Evolutionary conservation across 2,888 invertebrate genomes (phyloP).

Genomic region (Nomada ferruginata): DNA sequence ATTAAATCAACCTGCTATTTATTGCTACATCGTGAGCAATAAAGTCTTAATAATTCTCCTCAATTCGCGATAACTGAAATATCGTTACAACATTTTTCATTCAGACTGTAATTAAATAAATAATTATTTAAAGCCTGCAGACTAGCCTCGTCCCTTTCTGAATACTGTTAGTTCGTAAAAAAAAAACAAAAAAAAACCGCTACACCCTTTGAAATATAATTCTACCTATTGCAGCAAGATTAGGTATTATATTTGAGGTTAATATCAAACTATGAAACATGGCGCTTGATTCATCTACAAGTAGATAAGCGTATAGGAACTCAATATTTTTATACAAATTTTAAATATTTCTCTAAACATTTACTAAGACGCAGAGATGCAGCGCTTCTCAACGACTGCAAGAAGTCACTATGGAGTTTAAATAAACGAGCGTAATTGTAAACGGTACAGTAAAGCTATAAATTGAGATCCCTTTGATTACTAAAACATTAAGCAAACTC

Average conservation of each 20-base stretch:
- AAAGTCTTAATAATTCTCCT: conserved; percentile 38
- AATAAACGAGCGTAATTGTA: not conserved
- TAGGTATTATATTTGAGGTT: conserved; percentile 10
- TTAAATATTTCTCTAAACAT: not conserved
- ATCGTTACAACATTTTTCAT: not conserved
- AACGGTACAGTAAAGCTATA: conserved; percentile 17
- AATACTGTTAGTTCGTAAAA: not conserved
- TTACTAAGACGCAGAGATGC: not conserved
- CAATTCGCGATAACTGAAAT: conserved; percentile 27
- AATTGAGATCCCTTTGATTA: conserved; percentile 15
- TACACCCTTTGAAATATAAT: conserved; percentile 7
- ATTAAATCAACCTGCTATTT: conserved; percentile 46
- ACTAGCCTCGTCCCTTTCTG: conserved; percentile 34
- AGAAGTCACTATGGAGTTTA: not conserved
- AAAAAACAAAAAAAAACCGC: not conserved
- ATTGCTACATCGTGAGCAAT: conserved; percentile 59
- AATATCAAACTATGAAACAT: conserved; percentile 8
- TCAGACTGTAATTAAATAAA: conserved; percentile 27
- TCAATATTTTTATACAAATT: conserved; percentile 16
- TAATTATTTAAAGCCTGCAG: conserved; percentile 46
- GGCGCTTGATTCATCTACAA: not conserved
- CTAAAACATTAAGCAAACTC: not conserved
- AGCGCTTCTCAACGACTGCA: not conserved
- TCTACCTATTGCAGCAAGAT: not conserved
- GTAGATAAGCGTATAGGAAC: conserved; percentile 44